Evolutionary conservation across 2,888 invertebrate genomes (phyloP).

Genomic region (Quadroppia sp.): DNA sequence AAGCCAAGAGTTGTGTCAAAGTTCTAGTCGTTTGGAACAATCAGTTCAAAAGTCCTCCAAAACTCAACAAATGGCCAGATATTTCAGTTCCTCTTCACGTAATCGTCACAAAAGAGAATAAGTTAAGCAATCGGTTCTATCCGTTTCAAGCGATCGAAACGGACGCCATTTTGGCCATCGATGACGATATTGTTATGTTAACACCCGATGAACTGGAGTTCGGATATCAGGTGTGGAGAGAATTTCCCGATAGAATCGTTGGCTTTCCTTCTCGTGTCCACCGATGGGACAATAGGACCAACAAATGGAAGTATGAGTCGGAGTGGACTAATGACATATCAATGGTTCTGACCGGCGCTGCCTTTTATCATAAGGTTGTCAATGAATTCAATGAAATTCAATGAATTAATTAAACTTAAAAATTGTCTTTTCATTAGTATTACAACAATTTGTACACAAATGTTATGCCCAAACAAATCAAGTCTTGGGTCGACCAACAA

Average conservation of each 20-base stretch:
- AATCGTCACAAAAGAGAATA: conserved; percentile 82
- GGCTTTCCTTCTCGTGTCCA: conserved; percentile 94
- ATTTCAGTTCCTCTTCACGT: conserved; percentile 83
- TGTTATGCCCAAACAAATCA: conserved; percentile 76
- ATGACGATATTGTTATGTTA: conserved; percentile 93
- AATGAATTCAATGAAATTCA: neutral
- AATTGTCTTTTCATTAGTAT: conserved; percentile 58
- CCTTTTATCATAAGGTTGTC: conserved; percentile 83
- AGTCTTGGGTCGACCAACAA: conserved; percentile 84
- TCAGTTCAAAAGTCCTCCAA: conserved; percentile 80
- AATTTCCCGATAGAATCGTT: conserved; percentile 91
- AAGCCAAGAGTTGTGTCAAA: conserved; percentile 83
- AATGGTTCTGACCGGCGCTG: conserved; percentile 93
- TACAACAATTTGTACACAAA: conserved; percentile 92
- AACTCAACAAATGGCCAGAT: conserved; percentile 66
- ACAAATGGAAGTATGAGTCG: conserved; percentile 86
- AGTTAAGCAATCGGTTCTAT: conserved; percentile 88
- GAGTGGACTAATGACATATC: conserved; percentile 93
- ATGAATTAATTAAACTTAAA: neutral
- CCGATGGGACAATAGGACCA: conserved; percentile 81
- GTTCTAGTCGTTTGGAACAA: conserved; percentile 95
- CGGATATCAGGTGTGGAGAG: conserved; percentile 91
- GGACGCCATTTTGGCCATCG: conserved; percentile 88
- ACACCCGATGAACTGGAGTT: conserved; percentile 94
- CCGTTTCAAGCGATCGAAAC: conserved; percentile 96